Evolutionary conservation across 2,113 vertebrate genomes (phyloP).

Genomic region (Eidolon helvum): DNA sequence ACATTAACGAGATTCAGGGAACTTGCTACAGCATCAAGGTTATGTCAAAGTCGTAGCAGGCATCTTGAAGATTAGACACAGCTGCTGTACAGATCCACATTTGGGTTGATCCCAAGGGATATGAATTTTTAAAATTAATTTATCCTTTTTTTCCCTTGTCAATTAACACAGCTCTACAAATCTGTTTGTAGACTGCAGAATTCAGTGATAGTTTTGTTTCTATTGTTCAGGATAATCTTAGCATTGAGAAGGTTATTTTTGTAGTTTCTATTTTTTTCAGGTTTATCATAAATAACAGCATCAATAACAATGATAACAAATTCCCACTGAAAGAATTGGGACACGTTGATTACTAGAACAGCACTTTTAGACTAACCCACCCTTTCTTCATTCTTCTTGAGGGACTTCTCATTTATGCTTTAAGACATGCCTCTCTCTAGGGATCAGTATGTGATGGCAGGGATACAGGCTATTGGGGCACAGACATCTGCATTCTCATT

Average conservation of each 20-base stretch:
- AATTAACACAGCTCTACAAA: background rate
- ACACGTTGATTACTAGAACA: background rate
- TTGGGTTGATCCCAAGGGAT: background rate
- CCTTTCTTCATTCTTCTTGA: background rate
- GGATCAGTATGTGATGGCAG: background rate
- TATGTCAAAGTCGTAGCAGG: background rate
- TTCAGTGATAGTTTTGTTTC: background rate
- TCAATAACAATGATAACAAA: background rate
- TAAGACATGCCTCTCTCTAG: background rate
- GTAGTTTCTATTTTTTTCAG: background rate
- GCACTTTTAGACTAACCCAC: background rate
- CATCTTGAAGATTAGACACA: conserved; percentile 5
- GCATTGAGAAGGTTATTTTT: background rate
- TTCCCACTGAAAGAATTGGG: background rate
- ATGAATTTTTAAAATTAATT: background rate
- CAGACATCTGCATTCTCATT: background rate
- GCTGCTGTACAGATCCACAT: background rate
- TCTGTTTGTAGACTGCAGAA: background rate
- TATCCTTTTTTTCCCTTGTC: background rate
- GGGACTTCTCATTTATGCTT: background rate
- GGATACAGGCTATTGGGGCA: accelerated
- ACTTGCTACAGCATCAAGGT: background rate
- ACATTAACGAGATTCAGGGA: background rate
- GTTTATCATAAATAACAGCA: background rate
- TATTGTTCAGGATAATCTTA: background rate